Evolutionary conservation across 2,797 vertebrate species (phyloP), one percentile per base, ranked within the genome.

Genomic region (Botia almorhae): DNA sequence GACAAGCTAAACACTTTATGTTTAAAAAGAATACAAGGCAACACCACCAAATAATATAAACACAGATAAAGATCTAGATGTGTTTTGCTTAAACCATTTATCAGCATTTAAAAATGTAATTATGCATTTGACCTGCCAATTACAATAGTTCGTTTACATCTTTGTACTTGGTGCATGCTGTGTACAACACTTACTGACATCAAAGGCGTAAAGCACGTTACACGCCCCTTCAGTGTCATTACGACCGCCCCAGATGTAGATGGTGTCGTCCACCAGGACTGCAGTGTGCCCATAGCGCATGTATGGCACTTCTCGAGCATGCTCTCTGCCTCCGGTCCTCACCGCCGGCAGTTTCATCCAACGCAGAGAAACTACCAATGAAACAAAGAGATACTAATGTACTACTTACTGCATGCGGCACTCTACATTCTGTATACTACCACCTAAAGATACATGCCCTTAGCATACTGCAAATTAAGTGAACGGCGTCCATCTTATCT

Each of bases 231-330:
- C 97, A 0, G 97, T 98, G 92, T 99, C 98, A 0, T 99, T 99
- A 50, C 98, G 94, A 19, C 98, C 98, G 0, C 98, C 98, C 98
- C 98, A 99, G 85, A 99, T 95, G 94, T 97, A 98, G 93, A 99
- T 95, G 0, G 89, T 93, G 81, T 99, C 98, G 0, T 99, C 98
- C 83, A 99, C 93, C 88, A 99, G 95, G 85, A 99, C 98, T 0
- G 98, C 97, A 0, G 98, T 99, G 91, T 99, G 98, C 26, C 98
- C 98, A 7, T 99, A 99, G 58, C 98, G 95, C 98, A 99, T 99
- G 85, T 99, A 99, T 67, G 98, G 98, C 68, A 99, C 97, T 87
- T 98, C 95, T 14, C 94, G 94, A 82, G 92, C 93, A 2, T 96
- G 95, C 72, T 97, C 97, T 0, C 92, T 89, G 74, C 93, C 90